Percentiles rank a stretch among this genome's conserved stretches.
Evolutionary conservation across 1,140 invertebrate genomes (phyloP).

Genomic region (Diachasmimorpha longicaudata): DNA sequence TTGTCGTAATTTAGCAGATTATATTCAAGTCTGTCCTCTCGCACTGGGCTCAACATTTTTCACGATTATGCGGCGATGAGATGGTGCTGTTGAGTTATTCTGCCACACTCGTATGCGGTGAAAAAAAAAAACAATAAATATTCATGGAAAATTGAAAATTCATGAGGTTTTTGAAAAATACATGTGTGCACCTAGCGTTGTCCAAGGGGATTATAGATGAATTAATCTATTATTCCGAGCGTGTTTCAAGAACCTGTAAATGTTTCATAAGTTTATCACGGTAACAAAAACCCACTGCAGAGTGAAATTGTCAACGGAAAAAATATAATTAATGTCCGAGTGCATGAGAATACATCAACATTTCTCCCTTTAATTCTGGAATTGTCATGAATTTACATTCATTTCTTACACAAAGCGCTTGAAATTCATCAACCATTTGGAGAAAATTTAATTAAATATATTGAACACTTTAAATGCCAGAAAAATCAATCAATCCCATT

Average conservation of each 20-base stretch:
- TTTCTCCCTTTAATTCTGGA: neutral
- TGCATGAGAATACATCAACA: neutral
- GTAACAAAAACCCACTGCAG: neutral
- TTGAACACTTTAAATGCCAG: no score
- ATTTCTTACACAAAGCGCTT: neutral
- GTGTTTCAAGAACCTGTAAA: neutral
- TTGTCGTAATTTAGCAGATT: neutral
- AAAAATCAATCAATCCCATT: no score
- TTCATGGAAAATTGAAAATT: constrained; percentile 1
- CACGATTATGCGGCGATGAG: neutral
- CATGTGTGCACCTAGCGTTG: neutral
- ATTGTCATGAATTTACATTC: neutral
- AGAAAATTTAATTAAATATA: no score
- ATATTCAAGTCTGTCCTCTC: neutral
- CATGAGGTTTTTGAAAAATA: neutral
- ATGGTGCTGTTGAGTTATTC: neutral
- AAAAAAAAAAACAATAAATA: neutral
- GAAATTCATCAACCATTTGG: neutral
- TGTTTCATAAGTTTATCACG: neutral
- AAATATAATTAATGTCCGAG: neutral
- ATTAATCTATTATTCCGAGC: neutral
- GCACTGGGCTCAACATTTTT: neutral
- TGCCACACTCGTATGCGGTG: neutral
- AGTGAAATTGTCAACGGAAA: neutral
- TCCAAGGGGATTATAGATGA: neutral